Evolutionary conservation across 2,888 invertebrate genomes (phyloP), one percentile per base, ranked within the genome.

Genomic region (Proisotoma minuta): DNA sequence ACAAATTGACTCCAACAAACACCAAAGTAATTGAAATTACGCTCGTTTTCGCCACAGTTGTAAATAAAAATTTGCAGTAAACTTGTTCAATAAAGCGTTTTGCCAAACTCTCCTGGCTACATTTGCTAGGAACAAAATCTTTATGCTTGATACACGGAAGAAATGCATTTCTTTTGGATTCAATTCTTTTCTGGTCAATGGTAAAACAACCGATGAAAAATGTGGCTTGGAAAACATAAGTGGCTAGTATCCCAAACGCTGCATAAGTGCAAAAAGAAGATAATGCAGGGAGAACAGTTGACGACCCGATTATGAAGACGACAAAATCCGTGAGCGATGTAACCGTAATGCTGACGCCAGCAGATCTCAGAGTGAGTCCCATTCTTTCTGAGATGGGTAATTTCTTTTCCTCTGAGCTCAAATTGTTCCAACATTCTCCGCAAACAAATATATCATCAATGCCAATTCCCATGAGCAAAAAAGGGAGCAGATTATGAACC

Each of bases 371-470:
- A 82, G 87, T 85, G 40, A 84, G 76, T 0, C 85, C 89, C 58
- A 89, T 81, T 77, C 83, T 83, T 73, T 85, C 82, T n/a, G 83
- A 81, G 29, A 87, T 75, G 15, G 85, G 76, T 69, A 54, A 58
- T 57, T 70, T 66, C 51, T 43, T 27, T 28, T 66, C 64, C 3
- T 49, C 43, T 8, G 62, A 48, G 24, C 24, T 50, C 12, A 81
- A 73, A 75, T 87, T 84, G 65, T 85, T 84, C 87, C 87, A 88
- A 75, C 87, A 86, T 22, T 87, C 86, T 79, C 86, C 84, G 79
- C 91, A 87, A 0, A 91, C 88, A 78, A 91, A 90, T 84, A 90
- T 88, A 75, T 91, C 91, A 74, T 91, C 91, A 24, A 91, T 85
- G 74, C 83, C 82, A 71, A 89, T 82, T 65, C 90, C 90, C 83